Evolutionary conservation across 2,797 vertebrate genomes (phyloP), one percentile per base, ranked within the genome.

Genomic region (Taenioides sp.): DNA sequence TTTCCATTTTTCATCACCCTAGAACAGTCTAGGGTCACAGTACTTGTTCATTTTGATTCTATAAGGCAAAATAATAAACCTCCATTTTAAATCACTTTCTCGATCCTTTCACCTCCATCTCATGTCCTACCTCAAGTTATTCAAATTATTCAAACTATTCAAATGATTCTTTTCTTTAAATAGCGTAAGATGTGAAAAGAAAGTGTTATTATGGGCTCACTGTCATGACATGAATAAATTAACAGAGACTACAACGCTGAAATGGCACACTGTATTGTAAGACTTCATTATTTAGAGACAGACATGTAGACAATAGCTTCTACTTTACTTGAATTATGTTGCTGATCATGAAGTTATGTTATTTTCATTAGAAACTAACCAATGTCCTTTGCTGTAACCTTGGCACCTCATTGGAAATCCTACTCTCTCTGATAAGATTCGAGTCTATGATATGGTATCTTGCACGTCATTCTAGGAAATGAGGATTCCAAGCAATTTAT

Each of bases 341-440:
- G 16, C 16, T 57, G 72, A 80, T 85, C 0, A 22, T 37, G 9
- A 37, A 37, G 34, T 37, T 10, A 37, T 66, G 79, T 82, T 64
- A 18, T 61, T 70, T 65, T 54, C 2, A 14, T 52, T 54, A 28
- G 25, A 23, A 25, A 60, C 57, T 0, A 2, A 74, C 65, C 71
- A 67, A 23, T 25, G 69, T 84, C 78, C 86, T 86, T 87, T 77
- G 72, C 64, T 4, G 47, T 57, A 79, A 87, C 84, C 76, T 83
- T 83, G 80, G 43, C 16, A 23, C 71, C 75, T 77, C 18, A 61
- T 59, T 65, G 66, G 69, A 76, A 75, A 79, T 64, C 63, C 70
- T 74, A 57, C 18, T 71, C 60, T 22, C 27, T 55, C 65, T 75
- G 80, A 80, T 86, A 74, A 79, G 75, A 84, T 84, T 72, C 50